These are phyloP conservation scores for Drosophila basisetae DNA, from an alignment of 2,888 invertebrate genomes.

Conservation along the genomic window DNA sequence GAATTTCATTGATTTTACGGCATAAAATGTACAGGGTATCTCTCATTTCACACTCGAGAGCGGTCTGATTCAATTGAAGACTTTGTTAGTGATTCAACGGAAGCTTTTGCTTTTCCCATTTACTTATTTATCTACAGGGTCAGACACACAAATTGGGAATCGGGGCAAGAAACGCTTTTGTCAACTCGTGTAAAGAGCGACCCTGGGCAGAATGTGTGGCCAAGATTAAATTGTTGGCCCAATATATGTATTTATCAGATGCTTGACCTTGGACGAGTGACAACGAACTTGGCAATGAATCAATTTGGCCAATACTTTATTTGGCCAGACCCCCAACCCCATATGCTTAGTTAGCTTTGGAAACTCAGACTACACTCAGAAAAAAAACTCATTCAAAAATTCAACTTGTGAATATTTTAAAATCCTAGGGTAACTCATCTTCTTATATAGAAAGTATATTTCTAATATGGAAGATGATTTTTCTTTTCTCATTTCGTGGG, in stretches of 20 bases:
- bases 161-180: slow-evolving; percentile 50
- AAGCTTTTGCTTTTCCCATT: slow-evolving; percentile 8
- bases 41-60: background rate
- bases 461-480: background rate
- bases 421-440: background rate
- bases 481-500: background rate
- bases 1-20: background rate
- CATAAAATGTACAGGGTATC: background rate
- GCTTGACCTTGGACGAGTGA: slow-evolving; percentile 62
- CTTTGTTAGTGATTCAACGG: slow-evolving; percentile 10
- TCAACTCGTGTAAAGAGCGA: slow-evolving; percentile 46
- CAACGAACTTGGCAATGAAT: slow-evolving; percentile 79
- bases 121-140: slow-evolving; percentile 31
- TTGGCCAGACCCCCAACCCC: slow-evolving; percentile 39
- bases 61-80: background rate
- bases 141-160: slow-evolving; percentile 20
- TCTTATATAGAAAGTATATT: background rate
- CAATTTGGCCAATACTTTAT: slow-evolving; percentile 44
- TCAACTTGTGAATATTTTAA: background rate
- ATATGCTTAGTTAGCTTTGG: slow-evolving; percentile 17
- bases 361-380: slow-evolving; percentile 16
- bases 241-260: slow-evolving; percentile 21
- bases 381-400: background rate
- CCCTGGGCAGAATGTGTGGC: slow-evolving; percentile 53
- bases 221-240: slow-evolving; percentile 61